Conservation (phyloP, 2,113 vertebrate genomes). For the Muntiacus reevesi region DNA sequence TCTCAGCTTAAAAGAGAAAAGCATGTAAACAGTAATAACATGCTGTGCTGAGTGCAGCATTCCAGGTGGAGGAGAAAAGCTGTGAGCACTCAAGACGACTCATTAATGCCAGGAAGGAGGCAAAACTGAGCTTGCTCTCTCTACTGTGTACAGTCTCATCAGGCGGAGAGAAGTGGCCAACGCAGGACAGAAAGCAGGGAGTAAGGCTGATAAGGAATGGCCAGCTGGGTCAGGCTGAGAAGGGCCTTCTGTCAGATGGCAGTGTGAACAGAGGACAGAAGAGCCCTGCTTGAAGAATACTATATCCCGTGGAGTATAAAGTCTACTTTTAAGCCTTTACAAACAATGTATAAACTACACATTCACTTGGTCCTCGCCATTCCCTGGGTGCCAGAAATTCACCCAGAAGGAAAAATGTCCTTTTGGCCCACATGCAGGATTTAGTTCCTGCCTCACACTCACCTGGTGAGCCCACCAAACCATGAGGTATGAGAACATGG, state of each 20-base stretch:
- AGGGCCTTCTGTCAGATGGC: background rate
- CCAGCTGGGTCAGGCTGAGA: background rate
- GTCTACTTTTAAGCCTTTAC: background rate
- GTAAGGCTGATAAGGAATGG: background rate
- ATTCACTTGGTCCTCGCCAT: background rate
- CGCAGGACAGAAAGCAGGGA: background rate
- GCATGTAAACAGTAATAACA: background rate
- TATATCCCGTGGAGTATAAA: background rate
- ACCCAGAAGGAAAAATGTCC: background rate
- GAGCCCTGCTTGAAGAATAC: background rate
- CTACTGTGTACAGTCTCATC: accelerated
- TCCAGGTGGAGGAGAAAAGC: background rate
- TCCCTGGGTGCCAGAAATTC: background rate
- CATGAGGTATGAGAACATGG: conserved; percentile 95
- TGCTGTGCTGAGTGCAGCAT: background rate
- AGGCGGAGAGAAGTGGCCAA: background rate
- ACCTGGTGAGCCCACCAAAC: conserved; percentile 99
- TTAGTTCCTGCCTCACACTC: conserved; percentile 55
- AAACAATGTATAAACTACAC: background rate
- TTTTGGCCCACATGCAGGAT: too few species aligned
- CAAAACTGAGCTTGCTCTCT: background rate
- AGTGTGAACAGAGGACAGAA: background rate
- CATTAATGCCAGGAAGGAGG: background rate
- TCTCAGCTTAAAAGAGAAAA: background rate
- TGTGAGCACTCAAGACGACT: background rate